Evolutionary conservation across 2,888 invertebrate genomes (phyloP).

Genomic region (Andricus curvator): DNA sequence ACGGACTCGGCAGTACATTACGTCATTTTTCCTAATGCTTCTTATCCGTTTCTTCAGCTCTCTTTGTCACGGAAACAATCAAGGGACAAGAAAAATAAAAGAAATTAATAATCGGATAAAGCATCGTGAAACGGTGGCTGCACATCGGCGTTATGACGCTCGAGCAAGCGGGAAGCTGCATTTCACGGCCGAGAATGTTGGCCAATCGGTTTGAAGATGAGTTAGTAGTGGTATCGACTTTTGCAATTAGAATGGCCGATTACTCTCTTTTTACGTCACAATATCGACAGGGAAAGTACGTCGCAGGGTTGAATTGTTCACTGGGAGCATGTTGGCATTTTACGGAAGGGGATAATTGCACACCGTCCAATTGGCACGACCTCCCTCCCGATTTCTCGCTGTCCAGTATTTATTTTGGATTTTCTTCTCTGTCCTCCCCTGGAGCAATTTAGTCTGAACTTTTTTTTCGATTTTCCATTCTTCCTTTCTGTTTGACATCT

Average conservation of each 20-base stretch:
- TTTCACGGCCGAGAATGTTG: conserved; percentile 57
- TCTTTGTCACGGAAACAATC: conserved; percentile 43
- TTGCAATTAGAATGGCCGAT: conserved; percentile 60
- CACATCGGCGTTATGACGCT: neutral
- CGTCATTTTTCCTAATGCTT: neutral
- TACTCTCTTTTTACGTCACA: conserved; percentile 58
- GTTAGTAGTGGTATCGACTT: conserved; percentile 52
- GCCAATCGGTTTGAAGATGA: conserved; percentile 49
- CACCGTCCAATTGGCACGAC: conserved; percentile 43
- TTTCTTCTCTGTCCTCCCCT: conserved; percentile 17
- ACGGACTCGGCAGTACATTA: neutral
- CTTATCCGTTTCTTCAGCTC: conserved; percentile 42
- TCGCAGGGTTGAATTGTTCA: conserved; percentile 50
- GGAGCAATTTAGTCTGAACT: conserved; percentile 36
- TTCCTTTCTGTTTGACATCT: no score
- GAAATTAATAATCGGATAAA: conserved; percentile 15
- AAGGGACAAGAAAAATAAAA: conserved; percentile 40
- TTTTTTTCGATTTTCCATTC: conserved; percentile 23
- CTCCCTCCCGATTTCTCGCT: conserved; percentile 41
- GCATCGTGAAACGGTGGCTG: conserved; percentile 1
- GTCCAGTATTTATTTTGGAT: conserved; percentile 42
- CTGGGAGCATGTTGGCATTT: conserved; percentile 63
- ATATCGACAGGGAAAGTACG: conserved; percentile 59
- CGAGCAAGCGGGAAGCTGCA: conserved; percentile 41
- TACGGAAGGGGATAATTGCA: conserved; percentile 59